phyloP scores from a whole-genome alignment of 1,140 invertebrate genomes.

The Drosophila lini region DNA sequence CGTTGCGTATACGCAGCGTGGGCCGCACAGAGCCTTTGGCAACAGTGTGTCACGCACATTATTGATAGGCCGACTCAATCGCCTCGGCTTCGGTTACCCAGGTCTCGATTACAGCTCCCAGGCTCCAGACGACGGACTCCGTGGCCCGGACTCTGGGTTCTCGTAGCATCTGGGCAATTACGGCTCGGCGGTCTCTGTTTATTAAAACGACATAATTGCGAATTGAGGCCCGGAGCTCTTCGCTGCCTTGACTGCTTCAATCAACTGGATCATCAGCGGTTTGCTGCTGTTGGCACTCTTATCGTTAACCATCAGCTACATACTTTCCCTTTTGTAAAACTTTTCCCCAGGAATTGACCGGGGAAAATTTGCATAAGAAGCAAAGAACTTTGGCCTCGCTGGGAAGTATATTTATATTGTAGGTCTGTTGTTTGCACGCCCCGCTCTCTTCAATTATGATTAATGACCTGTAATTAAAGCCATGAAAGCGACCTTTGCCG shows the following conservation, averaged over 20 bases:
- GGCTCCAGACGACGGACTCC: not conserved
- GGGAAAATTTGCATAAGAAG: conserved; percentile 34
- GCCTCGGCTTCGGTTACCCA: conserved; percentile 32
- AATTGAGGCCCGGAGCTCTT: conserved; percentile 58
- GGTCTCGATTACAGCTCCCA: conserved; percentile 36
- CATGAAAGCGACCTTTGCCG: conserved; percentile 44
- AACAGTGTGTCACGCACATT: conserved; percentile 69
- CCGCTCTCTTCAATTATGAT: conserved; percentile 65
- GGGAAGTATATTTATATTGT: conserved; percentile 7
- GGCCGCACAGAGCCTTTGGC: conserved; percentile 36
- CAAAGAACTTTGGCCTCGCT: conserved; percentile 28
- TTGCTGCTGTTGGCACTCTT: conserved; percentile 38
- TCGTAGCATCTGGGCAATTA: conserved; percentile 66
- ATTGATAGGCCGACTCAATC: conserved; percentile 68
- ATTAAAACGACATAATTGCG: conserved; percentile 80
- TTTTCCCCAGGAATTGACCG: conserved; percentile 24
- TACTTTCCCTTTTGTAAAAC: conserved; percentile 36
- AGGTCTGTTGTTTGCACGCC: conserved; percentile 23
- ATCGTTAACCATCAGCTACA: conserved; percentile 25
- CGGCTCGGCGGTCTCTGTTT: conserved; percentile 52
- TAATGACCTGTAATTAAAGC: conserved; percentile 67
- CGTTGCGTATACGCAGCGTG: conserved; percentile 62
- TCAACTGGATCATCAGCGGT: conserved; percentile 43
- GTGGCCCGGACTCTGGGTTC: not conserved
- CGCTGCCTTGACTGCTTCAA: conserved; percentile 30